Base-by-base conservation (phyloP, 1,140 invertebrate species). In the Delia radicum region DNA sequence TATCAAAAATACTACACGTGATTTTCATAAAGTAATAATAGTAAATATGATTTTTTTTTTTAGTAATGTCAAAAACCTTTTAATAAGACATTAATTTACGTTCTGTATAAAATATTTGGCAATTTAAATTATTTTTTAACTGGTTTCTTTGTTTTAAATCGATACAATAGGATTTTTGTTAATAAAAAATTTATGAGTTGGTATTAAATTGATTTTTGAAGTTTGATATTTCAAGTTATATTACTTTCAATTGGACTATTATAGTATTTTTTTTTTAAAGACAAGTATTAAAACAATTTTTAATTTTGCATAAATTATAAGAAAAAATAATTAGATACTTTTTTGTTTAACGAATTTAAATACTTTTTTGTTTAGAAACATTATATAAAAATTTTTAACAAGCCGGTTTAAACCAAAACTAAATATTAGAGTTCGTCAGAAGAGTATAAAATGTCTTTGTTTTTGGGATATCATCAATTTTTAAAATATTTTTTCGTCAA, bases 31-130 rank as follows among this genome's bases (percentile, higher is more conserved):
- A 18, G 8, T 63, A n/a, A n/a, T 26, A 12, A 7, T 63, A 18
- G n/a, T 13, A 18, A 63, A 8, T 24, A 63, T 10, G 10, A 26
- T 21, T 63, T 18, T 26, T 26, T 24, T 63, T 63, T 63, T 63
- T 28, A 3, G 29, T 67, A 67, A 67, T 29, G 31, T 67, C 31
- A 29, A 67, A 67, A 67, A 67, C 48, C 48, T 67, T 67, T 67
- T 67, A 29, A 67, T 29, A 67, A 67, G 6, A 67, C 15, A 15
- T n/a, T n/a, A 67, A 67, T 29, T 67, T 5, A 29, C 13, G 27
- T 29, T n/a, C n/a, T 3, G 18, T 29, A 27, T 67, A 5, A 55
- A 55, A 21, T 55, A 2, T 55, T 21, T 37, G 8, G 3, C 7
- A n/a, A 55, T 55, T 55, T 21, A 55, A 24, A 18, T 55, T 55